Base-by-base conservation (phyloP, 2,113 vertebrate species). In the Anarrhichthys ocellatus region DNA sequence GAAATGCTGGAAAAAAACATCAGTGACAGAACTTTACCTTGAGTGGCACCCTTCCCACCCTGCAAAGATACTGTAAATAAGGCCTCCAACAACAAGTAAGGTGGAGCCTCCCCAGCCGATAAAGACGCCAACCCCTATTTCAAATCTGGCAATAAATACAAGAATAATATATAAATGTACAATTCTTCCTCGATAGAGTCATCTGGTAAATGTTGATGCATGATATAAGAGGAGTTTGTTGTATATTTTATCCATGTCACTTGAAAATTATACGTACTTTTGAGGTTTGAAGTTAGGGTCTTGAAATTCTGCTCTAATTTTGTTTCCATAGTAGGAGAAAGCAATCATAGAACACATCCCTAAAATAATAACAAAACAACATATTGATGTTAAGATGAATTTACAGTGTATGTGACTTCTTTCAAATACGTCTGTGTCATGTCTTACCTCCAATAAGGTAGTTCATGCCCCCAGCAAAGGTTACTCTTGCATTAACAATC, bases 31-130 rank as follows among this genome's bases (percentile, higher is more conserved):
- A 17, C 50, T 71, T 64, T 83, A 96, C 95, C 92, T 93, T 69
- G 93, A 94, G 0, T 71, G 54, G 59, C 84, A 94, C 0, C 90
- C 93, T 78, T 95, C 95, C 8, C 46, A 92, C 52, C 92, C 94
- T 59, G 92, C 92, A 79, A 94, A 88, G 88, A 97, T 95, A 93
- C 96, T 97, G 94, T 95, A 96, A 92, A 99, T 92, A 61, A 96
- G 92, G 58, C 98, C 98, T 50, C 97, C 98, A 34, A 94, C 93
- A 69, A 98, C 94, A 87, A 97, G 97, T 73, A 99, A 95, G 1
- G 96, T 94, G 32, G 97, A 96, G 82, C 97, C 98, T 62, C 95
- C 97, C 97, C 98, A 99, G 75, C 98, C 98, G 42, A 99, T 94
- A 84, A 96, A 99, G 71, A 99, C 95, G 63, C 97, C 98, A 29